Conservation (phyloP, 2,797 vertebrate genomes). For the Coregonus ussuriensis region DNA sequence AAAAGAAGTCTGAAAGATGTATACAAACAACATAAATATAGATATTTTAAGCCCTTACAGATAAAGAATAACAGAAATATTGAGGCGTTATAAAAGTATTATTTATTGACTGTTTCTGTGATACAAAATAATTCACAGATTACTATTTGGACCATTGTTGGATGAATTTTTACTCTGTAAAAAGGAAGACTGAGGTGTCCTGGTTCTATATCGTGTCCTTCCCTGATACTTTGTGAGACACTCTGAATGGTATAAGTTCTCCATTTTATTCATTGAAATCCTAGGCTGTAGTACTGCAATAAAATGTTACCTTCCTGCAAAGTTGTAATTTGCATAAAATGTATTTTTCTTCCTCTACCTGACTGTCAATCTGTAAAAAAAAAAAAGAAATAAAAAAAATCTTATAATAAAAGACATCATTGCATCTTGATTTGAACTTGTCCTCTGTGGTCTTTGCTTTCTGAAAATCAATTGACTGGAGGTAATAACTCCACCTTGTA, state of each 20-base stretch:
- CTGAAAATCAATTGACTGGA: not conserved
- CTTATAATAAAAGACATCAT: constrained; percentile 85
- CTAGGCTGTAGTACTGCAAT: constrained; percentile 76
- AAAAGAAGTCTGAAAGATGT: constrained; percentile 63
- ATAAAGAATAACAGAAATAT: constrained; percentile 69
- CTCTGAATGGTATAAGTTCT: constrained; percentile 72
- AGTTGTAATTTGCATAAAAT: constrained; percentile 68
- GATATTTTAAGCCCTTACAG: constrained; percentile 42
- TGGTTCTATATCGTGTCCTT: constrained; percentile 58
- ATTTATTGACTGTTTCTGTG: constrained; percentile 63
- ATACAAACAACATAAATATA: constrained; percentile 55
- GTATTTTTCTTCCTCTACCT: constrained; percentile 63
- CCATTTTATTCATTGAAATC: constrained; percentile 67
- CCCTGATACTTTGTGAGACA: constrained; percentile 63
- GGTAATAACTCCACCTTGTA: not conserved
- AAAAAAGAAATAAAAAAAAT: constrained; percentile 55
- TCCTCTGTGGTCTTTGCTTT: constrained; percentile 24
- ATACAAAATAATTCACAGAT: constrained; percentile 48
- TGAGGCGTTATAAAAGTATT: constrained; percentile 25
- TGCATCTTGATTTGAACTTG: constrained; percentile 69
- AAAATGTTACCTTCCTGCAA: constrained; percentile 72
- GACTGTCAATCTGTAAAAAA: not conserved
- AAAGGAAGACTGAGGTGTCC: constrained; percentile 38
- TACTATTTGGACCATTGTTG: constrained; percentile 13
- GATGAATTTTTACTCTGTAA: constrained; percentile 29